Evolutionary conservation across 1,140 invertebrate genomes (phyloP), one percentile per base, ranked within the genome.

Genomic region (Brachystomella parvula): DNA sequence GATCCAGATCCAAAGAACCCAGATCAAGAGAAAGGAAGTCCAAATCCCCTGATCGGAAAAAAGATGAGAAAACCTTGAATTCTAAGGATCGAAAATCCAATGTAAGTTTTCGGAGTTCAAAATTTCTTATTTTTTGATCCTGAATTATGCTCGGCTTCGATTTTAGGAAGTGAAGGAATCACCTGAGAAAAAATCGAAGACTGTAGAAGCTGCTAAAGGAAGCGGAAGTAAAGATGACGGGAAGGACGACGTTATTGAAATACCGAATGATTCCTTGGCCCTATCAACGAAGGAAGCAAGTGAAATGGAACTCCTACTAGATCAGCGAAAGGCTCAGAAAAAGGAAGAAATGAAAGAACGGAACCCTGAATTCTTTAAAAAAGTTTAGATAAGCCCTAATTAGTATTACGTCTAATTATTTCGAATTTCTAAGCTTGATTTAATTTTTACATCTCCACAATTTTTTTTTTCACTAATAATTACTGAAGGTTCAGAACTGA

Each of bases 301-400:
- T 2, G 71, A 73, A 29, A 61, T 73, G 1, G 71, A 73, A 61
- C 44, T 68, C 39, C 39, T 73, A 15, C 33, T 73, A 15, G 71
- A 73, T 47, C 64, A 70, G 30, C 31, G 66, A 57, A 73, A 73
- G 44, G 71, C 71, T 19, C 47, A 68, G 32, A 73, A 70, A 21
- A 73, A 73, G 65, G 71, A 73, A 66, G 71, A 70, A 21, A 68
- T 73, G 63, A 63, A 66, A 39, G 64, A 73, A 56, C 65, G 66
- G 47, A 73, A 73, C 64, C 71, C 68, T 9, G 71, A 73, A 17
- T 73, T 73, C 64, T 73, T 73, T 56, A 24, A 59, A 61, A 29
- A 47, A 12, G 39, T 47, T 17, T 62, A 62, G 26, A 53, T 19
- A 24, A 9, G 9, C 9, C 9, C n/a, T n/a, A n/a, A n/a, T n/a